Evolutionary conservation across 2,888 invertebrate species (phyloP), one percentile per base, ranked within the genome.

Genomic region (Drosophila quinaria): DNA sequence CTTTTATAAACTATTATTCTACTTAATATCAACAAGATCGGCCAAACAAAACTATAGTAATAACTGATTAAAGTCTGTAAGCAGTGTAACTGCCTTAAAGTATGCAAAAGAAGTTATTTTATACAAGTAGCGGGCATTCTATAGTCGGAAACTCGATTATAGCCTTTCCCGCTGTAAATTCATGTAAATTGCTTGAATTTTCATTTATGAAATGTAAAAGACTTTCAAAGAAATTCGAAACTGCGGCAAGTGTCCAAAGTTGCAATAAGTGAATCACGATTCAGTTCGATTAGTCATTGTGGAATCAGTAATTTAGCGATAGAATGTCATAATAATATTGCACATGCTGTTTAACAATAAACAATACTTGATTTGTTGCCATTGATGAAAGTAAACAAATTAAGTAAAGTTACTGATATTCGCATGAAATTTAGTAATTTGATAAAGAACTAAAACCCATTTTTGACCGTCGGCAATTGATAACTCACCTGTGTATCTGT

Each of bases 401-500:
- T 39, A n/a, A n/a, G 31, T n/a, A 19, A 42, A 42, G 42, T 9
- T 55, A 41, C 25, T 25, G 15, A 11, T 44, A 22, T 22, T 19
- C 31, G 19, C 50, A 47, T 29, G 9, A 29, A 47, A 29, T 47
- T 22, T 6, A 11, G 22, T 44, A 22, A 6, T 9, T 44, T 2
- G 10, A 29, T n/a, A 3, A 10, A 9, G 6, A 22, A 13, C 10
- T 9, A 0, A 29, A 35, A 29, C 5, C n/a, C 9, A 0, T 6
- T n/a, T n/a, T 51, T 58, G 42, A 25, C 81, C 81, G 89, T 42
- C 81, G 81, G 81, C 78, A 72, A 33, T 15, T 29, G 29, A 22
- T 13, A 44, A 37, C 82, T 82, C 64, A 82, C 82, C 82, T 81
- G 81, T 83, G 54, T 68, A 60, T 55, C 55, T 59, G 52, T 69